These are phyloP conservation scores for Trichechus manatus DNA, from an alignment of 2,113 vertebrate species.

Conservation along the genomic window DNA sequence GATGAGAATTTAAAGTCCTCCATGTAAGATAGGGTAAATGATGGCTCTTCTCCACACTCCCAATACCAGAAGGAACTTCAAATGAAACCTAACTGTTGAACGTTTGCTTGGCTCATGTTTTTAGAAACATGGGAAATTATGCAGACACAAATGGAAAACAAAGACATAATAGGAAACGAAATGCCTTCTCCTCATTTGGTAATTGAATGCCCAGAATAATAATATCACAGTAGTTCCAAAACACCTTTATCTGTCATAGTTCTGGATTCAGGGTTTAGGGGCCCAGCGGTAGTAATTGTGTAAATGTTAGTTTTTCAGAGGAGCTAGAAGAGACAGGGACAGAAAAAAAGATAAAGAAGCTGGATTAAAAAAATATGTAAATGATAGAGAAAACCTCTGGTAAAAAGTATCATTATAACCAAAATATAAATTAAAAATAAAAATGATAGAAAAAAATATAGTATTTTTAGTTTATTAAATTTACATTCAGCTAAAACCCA, in stretches of 20 bases:
- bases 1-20: not conserved
- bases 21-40: not conserved
- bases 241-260: not conserved
- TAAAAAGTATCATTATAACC: not conserved
- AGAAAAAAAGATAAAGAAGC: not conserved
- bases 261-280: not conserved
- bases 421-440: slow-evolving; percentile 4
- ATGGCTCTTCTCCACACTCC: not conserved
- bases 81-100: not conserved
- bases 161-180: not conserved
- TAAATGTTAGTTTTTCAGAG: not conserved
- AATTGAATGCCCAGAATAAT: not conserved
- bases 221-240: not conserved
- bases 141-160: not conserved
- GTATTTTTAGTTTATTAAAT: not conserved
- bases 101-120: not conserved
- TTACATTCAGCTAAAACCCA: not conserved
- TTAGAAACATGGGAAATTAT: not conserved
- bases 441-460: not conserved
- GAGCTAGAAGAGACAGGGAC: not conserved
- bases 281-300: not conserved
- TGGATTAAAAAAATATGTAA: not conserved
- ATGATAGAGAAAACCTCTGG: not conserved
- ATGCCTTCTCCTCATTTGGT: not conserved
- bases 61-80: not conserved